These are phyloP conservation scores for Phengaris alcon DNA, from an alignment of 2,888 invertebrate genomes.

Conservation along the genomic window DNA sequence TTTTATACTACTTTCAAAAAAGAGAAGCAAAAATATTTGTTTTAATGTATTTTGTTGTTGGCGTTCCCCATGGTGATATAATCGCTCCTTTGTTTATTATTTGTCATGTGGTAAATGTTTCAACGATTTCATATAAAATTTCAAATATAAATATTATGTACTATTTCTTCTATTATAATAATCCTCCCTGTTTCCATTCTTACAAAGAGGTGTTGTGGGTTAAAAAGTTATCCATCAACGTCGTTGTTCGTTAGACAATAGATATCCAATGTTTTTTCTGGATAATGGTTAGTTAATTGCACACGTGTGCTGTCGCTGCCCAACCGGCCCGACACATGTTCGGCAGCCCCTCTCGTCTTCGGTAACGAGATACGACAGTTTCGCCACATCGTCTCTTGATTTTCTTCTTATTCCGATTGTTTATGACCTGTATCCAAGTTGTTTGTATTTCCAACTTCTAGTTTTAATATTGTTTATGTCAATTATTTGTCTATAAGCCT, in stretches of 20 bases:
- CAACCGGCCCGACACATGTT: constrained; percentile 61
- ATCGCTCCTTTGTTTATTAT: background rate
- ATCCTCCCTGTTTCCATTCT: background rate
- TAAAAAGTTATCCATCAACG: constrained; percentile 24
- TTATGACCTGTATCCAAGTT: constrained; percentile 26
- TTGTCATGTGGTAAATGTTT: background rate
- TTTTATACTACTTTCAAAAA: background rate
- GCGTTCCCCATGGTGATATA: background rate
- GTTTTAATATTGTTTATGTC: no score
- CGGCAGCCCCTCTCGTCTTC: constrained; percentile 31
- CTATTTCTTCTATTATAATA: background rate
- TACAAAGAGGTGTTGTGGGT: background rate
- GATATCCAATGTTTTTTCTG: constrained; percentile 13
- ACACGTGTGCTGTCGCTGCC: constrained; percentile 51
- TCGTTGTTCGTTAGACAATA: background rate
- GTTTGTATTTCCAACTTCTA: no score
- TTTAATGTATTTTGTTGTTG: background rate
- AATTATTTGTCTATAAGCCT: constrained; percentile 45
- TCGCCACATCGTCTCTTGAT: background rate
- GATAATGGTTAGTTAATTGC: constrained; percentile 36
- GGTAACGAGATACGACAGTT: constrained; percentile 11
- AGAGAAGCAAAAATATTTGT: background rate
- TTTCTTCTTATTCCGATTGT: background rate
- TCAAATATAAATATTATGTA: background rate
- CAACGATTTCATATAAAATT: background rate